Conservation (phyloP, 1,140 invertebrate species). For the Aphidius ervi region DNA sequence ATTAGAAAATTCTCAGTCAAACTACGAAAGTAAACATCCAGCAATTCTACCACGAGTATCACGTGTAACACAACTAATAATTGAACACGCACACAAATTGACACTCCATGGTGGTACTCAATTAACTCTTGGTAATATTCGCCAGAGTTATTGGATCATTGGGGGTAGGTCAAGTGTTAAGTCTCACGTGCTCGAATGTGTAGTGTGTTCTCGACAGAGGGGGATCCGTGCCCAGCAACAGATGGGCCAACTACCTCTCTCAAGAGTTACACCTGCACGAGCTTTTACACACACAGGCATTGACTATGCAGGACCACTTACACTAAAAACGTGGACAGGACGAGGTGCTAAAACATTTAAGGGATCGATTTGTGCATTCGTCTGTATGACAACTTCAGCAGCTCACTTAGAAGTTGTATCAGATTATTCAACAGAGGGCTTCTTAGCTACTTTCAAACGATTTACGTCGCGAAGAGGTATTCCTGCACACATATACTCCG, state of each 20-base stretch:
- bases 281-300: conserved; percentile 32
- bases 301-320: conserved; percentile 41
- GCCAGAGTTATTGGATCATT: conserved; percentile 32
- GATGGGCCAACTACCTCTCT: conserved; percentile 27
- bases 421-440: conserved; percentile 29
- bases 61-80: conserved; percentile 27
- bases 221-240: conserved; percentile 17
- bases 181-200: conserved; percentile 8
- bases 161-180: conserved; percentile 15
- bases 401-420: conserved; percentile 28
- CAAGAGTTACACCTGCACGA: conserved; percentile 14
- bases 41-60: conserved; percentile 27
- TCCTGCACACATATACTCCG: conserved; percentile 16
- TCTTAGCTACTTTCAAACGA: conserved; percentile 29
- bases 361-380: conserved; percentile 31
- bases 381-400: conserved; percentile 30
- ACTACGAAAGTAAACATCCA: conserved; percentile 26
- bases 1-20: conserved; percentile 20
- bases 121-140: conserved; percentile 23
- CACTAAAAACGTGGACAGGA: conserved; percentile 27
- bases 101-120: conserved; percentile 31
- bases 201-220: conserved; percentile 8
- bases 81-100: conserved; percentile 27
- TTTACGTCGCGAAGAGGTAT: conserved; percentile 32
- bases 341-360: conserved; percentile 25